Base-by-base conservation (phyloP, 2,797 vertebrate species). In the Takifugu ocellatus region DNA sequence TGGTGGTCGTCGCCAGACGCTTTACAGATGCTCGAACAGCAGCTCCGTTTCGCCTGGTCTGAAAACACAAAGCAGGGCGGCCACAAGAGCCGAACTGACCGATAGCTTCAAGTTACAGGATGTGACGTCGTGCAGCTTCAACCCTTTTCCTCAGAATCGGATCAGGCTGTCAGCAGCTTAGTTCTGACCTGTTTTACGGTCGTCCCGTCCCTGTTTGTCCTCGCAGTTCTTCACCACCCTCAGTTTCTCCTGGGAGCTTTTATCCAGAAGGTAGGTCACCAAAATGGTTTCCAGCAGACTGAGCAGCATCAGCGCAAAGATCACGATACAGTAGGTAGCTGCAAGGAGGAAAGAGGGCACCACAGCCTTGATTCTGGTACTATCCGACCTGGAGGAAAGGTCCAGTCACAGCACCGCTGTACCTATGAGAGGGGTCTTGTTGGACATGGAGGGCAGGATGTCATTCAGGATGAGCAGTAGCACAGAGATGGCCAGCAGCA, bases 401-500 rank as follows among this genome's bases (percentile, higher is more conserved):
- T 16, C 6, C 3, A 1, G 2, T 3, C 3, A 6, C 10, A 1
- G 31, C 25, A 3, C 25, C 25, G 15, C 9, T 15, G 51, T 82
- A 93, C 93, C 93, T 81, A 94, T 93, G 49, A 93, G 24, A 0
- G 93, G 93, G 2, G 90, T 89, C 36, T 67, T 61, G 78, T 90
- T 84, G 70, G 93, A 92, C 61, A 91, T 92, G 2, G 92, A 87
- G 8, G 94, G 93, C 47, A 94, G 86, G 57, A 91, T 93, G 50
- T 94, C 91, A 6, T 91, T 91, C 21, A 94, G 91, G 54, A 94
- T 92, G 74, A 93, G 87, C 46, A 92, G 88, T 60, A 94, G 81
- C 56, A 94, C 91, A 2, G 93, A 93, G 68, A 90, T 87, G 63
- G 92, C 90, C 0, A 94, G 79, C 61, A 93, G 86, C 51, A 94